Percentiles rank a stretch among this genome's conserved stretches.
These are phyloP conservation scores for Morelia viridis DNA, from an alignment of 2,797 vertebrate genomes.

Conservation along the genomic window DNA sequence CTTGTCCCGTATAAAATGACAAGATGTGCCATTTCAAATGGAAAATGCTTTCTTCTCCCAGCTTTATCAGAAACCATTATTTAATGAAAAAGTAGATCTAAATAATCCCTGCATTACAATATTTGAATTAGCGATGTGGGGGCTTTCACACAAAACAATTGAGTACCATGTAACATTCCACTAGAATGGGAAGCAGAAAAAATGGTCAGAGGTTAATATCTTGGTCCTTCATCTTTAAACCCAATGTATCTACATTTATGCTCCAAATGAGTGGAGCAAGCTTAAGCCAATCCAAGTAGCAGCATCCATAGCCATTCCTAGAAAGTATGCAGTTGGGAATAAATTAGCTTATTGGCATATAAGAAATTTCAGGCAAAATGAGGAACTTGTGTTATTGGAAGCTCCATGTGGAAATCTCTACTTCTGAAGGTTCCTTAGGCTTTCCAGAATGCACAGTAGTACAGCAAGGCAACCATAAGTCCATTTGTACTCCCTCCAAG, in stretches of 20 bases:
- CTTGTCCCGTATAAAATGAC: background rate
- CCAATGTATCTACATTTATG: slow-evolving; percentile 46
- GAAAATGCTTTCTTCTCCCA: background rate
- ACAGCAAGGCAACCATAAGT: slow-evolving; percentile 37
- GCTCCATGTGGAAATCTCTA: slow-evolving; percentile 65
- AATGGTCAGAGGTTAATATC: slow-evolving; percentile 60
- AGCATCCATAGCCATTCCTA: slow-evolving; percentile 27
- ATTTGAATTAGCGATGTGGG: background rate
- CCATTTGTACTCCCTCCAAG: slow-evolving; percentile 28
- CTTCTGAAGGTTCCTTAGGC: slow-evolving; percentile 46
- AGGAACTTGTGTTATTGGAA: slow-evolving; percentile 65
- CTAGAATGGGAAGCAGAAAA: slow-evolving; percentile 54
- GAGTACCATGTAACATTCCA: slow-evolving; percentile 68
- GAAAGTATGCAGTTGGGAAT: slow-evolving; percentile 36
- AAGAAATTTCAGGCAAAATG: slow-evolving; percentile 58
- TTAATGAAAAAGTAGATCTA: slow-evolving; percentile 21
- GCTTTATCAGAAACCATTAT: background rate
- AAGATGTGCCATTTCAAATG: background rate
- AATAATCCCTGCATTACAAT: slow-evolving; percentile 3
- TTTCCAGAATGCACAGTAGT: slow-evolving; percentile 37
- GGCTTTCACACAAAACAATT: slow-evolving; percentile 74
- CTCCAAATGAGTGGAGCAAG: slow-evolving; percentile 26
- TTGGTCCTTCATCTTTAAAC: slow-evolving; percentile 42
- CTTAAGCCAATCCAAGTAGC: slow-evolving; percentile 10
- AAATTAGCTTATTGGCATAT: slow-evolving; percentile 33